Evolutionary conservation across 2,888 invertebrate genomes (phyloP).

Genomic region (Bombyx huttoni): DNA sequence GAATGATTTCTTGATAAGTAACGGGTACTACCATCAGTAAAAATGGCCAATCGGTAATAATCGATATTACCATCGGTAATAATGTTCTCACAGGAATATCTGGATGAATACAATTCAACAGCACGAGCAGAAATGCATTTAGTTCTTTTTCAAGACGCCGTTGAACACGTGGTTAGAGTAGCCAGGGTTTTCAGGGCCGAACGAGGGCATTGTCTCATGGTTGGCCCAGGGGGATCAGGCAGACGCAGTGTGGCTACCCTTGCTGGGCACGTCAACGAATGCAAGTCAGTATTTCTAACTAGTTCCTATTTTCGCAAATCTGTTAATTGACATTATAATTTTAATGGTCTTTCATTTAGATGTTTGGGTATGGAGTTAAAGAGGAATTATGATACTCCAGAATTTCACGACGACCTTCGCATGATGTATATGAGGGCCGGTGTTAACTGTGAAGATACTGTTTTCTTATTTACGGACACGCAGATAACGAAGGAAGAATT

Average conservation of each 20-base stretch:
- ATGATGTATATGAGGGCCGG: constrained; percentile 86
- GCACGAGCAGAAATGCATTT: constrained; percentile 85
- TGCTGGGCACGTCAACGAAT: constrained; percentile 87
- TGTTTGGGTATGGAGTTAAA: constrained; percentile 92
- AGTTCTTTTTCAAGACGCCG: constrained; percentile 90
- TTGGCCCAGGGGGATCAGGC: constrained; percentile 92
- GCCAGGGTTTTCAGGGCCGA: constrained; percentile 88
- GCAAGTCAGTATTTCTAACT: constrained; percentile 66
- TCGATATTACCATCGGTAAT: neutral
- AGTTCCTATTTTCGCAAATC: neutral
- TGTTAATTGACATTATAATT: too few species aligned
- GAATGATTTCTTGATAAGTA: neutral
- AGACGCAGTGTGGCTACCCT: constrained; percentile 89
- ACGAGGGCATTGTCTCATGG: constrained; percentile 89
- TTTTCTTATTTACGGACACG: constrained; percentile 91
- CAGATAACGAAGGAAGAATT: constrained; percentile 93
- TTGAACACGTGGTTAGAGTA: constrained; percentile 90
- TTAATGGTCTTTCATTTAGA: constrained; percentile 33
- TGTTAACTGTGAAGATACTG: constrained; percentile 79
- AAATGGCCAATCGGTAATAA: too few species aligned
- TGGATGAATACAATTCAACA: constrained; percentile 86
- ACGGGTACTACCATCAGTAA: neutral
- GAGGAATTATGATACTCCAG: constrained; percentile 84
- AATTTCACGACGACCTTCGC: constrained; percentile 90
- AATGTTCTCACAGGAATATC: constrained; percentile 75